Conservation (phyloP, 2,113 vertebrate species). For the Heliornis fulica region DNA sequence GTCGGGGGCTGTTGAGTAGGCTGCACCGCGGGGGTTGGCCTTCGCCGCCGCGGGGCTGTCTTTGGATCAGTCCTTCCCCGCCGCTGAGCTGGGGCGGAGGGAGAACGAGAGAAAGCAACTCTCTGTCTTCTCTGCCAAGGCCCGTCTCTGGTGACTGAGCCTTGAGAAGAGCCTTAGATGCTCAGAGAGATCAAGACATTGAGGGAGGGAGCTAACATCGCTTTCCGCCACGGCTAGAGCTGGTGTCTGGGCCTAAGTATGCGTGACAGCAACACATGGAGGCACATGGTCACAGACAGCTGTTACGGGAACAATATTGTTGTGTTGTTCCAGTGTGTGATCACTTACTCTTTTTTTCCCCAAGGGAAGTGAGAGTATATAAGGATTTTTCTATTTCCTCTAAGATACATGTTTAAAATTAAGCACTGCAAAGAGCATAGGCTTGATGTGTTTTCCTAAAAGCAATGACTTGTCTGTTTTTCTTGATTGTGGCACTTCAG, state of each 20-base stretch:
- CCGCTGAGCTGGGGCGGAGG: background rate
- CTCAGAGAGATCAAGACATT: rapidly evolving
- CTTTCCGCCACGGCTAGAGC: background rate
- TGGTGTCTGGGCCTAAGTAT: background rate
- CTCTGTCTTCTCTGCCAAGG: rapidly evolving
- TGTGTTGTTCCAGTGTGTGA: rapidly evolving
- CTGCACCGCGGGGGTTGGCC: rapidly evolving
- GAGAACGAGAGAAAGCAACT: no score
- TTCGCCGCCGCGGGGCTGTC: rapidly evolving
- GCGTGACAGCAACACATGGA: rapidly evolving
- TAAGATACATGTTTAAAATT: background rate
- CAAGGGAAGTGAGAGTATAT: background rate
- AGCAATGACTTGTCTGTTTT: background rate
- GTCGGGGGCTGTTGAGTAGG: rapidly evolving
- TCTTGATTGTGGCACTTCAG: background rate
- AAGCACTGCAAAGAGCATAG: background rate
- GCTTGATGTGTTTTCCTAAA: background rate
- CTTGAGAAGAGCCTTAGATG: rapidly evolving
- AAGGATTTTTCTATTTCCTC: background rate
- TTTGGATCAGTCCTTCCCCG: rapidly evolving
- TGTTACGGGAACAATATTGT: background rate
- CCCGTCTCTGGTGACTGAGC: background rate
- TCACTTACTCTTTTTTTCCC: rapidly evolving
- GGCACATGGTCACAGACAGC: rapidly evolving
- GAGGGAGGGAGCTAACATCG: rapidly evolving